Base-by-base conservation (phyloP, 2,797 vertebrate species). In the Sebastes matsubarae region DNA sequence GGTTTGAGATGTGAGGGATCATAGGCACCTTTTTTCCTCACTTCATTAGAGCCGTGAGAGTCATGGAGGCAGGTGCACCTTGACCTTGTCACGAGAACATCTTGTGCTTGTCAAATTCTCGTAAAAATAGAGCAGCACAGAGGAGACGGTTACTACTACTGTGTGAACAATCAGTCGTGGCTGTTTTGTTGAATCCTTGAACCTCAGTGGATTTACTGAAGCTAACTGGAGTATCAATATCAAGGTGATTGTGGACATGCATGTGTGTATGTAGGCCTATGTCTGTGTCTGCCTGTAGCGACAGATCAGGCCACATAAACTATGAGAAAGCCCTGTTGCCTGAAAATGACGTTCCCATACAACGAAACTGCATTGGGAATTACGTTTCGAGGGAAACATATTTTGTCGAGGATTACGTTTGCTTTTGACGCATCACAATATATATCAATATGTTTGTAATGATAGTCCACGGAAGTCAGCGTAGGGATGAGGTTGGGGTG, bases 11-110 rank as follows among this genome's bases (percentile, higher is more conserved):
- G 65, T 9, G 22, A 8, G 42, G 5, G 20, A 18, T 79, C 64
- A 34, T 24, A 71, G 38, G 16, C 54, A 64, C 29, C 65, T 70
- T 77, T 30, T n/a, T 25, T 30, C 76, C 66, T 75, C 50, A 24
- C 81, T 84, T 93, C 58, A 76, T 90, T 91, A 91, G 65, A 63
- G 78, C 68, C 1, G 60, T 66, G 82, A 83, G 85, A 92, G 79
- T 90, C 84, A 72, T 65, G n/a, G 67, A 81, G 68, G 75, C 69
- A 61, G 57, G 67, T 82, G 89, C 77, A 91, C 90, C 87, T 89
- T 91, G 90, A 93, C 86, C 90, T 80, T 32, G 75, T 88, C 83
- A 79, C 63, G 34, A 36, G 36, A 73, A 69, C 66, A 32, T 87
- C 82, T 75, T 74, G 71, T 42, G 46, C 71, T 72, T 30, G 86